Percentiles rank a stretch among this genome's conserved stretches.
Evolutionary conservation across 2,888 invertebrate genomes (phyloP).

Genomic region (Keiferia lycopersicella): DNA sequence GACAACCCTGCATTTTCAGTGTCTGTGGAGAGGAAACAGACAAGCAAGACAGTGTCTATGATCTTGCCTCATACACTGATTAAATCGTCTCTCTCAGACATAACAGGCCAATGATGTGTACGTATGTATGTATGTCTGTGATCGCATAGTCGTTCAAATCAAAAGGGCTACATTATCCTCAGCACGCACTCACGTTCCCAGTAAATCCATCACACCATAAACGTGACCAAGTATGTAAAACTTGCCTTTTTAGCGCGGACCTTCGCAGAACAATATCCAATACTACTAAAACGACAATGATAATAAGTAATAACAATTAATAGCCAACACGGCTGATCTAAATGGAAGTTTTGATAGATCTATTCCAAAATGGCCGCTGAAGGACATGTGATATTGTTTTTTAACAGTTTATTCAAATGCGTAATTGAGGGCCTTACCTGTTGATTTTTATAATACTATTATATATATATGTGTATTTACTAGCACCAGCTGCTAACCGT

Average conservation of each 20-base stretch:
- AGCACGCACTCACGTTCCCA: constrained; percentile 14
- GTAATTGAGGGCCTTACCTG: too few species aligned
- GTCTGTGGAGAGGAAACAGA: too few species aligned
- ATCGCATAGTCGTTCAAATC: too few species aligned
- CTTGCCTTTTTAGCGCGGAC: constrained; percentile 65
- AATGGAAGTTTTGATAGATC: constrained; percentile 38
- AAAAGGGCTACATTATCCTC: constrained; percentile 16
- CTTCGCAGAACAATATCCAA: constrained; percentile 75
- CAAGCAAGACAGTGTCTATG: too few species aligned
- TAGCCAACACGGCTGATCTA: constrained; percentile 40
- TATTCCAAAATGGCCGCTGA: constrained; percentile 42
- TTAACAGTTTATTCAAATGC: neutral
- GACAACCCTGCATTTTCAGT: too few species aligned
- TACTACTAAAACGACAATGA: constrained; percentile 51
- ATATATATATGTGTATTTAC: too few species aligned
- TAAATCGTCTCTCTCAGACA: too few species aligned
- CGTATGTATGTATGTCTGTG: too few species aligned
- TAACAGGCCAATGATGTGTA: too few species aligned
- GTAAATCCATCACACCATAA: constrained; percentile 24
- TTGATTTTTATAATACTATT: too few species aligned
- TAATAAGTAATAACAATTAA: constrained; percentile 55
- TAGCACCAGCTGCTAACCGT: too few species aligned
- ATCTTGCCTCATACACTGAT: too few species aligned
- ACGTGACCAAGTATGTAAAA: constrained; percentile 49
- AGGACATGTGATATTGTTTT: neutral